Conservation (phyloP, 2,113 vertebrate species). For the Hypanus sabinus region DNA sequence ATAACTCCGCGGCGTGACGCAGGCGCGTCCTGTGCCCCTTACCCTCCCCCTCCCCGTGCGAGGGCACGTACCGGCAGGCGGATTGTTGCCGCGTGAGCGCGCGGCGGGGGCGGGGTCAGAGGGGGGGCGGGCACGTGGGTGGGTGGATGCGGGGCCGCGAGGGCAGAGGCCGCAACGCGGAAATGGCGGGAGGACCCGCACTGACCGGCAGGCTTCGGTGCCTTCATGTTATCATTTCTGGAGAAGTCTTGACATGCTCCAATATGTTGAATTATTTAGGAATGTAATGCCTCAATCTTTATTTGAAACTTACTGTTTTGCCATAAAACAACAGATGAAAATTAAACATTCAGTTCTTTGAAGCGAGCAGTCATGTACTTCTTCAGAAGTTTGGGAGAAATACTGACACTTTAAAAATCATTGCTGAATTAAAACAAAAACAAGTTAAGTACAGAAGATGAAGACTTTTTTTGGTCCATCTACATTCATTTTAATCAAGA, state of each 20-base stretch:
- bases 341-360: background rate
- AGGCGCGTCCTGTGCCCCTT: background rate
- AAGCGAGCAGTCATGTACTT: background rate
- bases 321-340: background rate
- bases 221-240: background rate
- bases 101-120: no score
- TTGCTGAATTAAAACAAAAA: background rate
- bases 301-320: background rate
- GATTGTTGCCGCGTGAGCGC: background rate
- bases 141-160: no score
- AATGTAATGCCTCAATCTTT: background rate
- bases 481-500: background rate
- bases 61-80: background rate
- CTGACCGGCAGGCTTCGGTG: background rate
- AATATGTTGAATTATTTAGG: background rate
- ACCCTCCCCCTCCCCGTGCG: background rate
- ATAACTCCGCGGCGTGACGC: background rate
- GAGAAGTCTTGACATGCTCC: background rate
- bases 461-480: background rate
- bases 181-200: background rate
- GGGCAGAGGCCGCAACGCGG: background rate
- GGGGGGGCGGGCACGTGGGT: no score
- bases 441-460: background rate
- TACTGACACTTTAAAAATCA: background rate
- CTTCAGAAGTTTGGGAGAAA: background rate